phyloP scores from a whole-genome alignment of 2,797 vertebrate genomes.

The Margarornis squamiger region DNA sequence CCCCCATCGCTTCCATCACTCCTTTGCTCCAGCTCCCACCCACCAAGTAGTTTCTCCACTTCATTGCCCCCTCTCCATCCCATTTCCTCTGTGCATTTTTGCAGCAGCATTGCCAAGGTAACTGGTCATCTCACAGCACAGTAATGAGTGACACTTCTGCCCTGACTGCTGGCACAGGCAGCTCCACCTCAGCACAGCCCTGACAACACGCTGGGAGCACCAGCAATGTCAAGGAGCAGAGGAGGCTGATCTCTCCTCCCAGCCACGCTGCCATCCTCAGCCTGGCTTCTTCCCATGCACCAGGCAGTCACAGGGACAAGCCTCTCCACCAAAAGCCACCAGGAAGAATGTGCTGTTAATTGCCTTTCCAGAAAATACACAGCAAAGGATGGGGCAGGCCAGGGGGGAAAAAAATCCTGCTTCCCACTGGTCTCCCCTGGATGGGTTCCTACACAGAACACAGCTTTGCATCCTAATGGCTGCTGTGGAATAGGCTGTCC shows the following conservation, averaged over 20 bases:
- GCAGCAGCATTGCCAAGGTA: conserved; percentile 43
- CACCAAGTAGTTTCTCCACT: background rate
- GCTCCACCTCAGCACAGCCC: conserved; percentile 34
- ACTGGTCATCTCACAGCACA: background rate
- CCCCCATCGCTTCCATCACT: rapidly evolving
- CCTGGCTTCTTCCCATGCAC: background rate
- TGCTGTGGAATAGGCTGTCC: background rate
- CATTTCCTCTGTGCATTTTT: background rate
- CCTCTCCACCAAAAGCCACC: background rate
- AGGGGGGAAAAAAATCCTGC: too few species aligned
- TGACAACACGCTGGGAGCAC: conserved; percentile 14
- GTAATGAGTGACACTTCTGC: conserved; percentile 8
- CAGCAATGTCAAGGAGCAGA: background rate
- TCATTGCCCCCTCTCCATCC: background rate
- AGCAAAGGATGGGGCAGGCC: background rate
- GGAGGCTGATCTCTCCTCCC: background rate
- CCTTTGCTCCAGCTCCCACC: background rate
- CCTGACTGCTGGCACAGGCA: conserved; percentile 8
- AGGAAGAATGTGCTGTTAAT: background rate
- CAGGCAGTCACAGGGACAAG: background rate
- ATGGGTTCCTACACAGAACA: background rate
- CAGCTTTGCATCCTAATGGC: background rate
- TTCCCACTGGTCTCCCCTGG: background rate
- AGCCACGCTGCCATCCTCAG: background rate
- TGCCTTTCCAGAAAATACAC: background rate